Percentiles rank a stretch among this genome's conserved stretches.
These are phyloP conservation scores for Parauchenoglanis punctatus DNA, from an alignment of 2,797 vertebrate species.

Conservation along the genomic window DNA sequence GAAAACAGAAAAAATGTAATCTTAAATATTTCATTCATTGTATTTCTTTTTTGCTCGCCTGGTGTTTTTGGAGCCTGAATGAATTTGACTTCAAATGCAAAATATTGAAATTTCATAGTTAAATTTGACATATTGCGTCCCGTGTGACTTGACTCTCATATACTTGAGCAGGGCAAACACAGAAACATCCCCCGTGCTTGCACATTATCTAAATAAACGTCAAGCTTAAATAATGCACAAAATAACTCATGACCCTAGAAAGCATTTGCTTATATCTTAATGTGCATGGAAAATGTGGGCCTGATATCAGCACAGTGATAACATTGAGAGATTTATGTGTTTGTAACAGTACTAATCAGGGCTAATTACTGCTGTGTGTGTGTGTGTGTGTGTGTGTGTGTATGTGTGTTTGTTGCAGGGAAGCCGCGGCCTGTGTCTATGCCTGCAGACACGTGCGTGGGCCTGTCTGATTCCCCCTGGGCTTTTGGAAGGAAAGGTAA, in stretches of 20 bases:
- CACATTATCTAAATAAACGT: neutral
- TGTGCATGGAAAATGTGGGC: neutral
- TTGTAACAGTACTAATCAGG: neutral
- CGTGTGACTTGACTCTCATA: neutral
- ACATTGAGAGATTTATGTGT: constrained; percentile 18
- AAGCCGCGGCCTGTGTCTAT: constrained; percentile 93
- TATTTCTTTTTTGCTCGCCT: neutral
- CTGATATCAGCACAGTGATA: constrained; percentile 12
- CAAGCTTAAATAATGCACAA: neutral
- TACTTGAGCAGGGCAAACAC: neutral
- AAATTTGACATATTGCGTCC: neutral
- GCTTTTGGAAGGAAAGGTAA: constrained; percentile 83
- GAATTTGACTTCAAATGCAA: neutral
- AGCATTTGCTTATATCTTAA: constrained; percentile 1
- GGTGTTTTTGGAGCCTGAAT: neutral
- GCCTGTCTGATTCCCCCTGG: constrained; percentile 76
- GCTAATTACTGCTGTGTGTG: constrained; percentile 24
- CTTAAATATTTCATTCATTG: neutral
- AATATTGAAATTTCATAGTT: neutral
- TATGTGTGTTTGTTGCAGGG: constrained; percentile 68
- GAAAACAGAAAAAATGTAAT: neutral
- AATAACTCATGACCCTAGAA: neutral
- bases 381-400: neutral
- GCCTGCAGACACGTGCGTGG: constrained; percentile 86
- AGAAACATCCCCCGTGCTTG: neutral